These are phyloP conservation scores for Ceratotherium simum DNA, from an alignment of 2,113 vertebrate species.

Conservation along the genomic window DNA sequence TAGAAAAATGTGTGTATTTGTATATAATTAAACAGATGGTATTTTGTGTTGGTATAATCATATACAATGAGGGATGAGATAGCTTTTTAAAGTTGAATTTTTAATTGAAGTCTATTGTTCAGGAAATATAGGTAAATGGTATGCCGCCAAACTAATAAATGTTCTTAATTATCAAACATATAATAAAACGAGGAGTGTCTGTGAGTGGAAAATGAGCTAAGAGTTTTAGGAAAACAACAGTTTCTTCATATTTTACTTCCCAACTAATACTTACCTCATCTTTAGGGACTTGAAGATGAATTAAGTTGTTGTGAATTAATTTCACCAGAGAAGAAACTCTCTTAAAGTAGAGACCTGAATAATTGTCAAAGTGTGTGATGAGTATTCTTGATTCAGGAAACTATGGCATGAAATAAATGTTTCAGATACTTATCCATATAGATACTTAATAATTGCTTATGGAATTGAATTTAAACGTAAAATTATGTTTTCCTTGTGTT, in stretches of 20 bases:
- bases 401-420: not conserved
- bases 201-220: not conserved
- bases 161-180: conserved; percentile 51
- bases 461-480: conserved; percentile 38
- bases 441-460: not conserved
- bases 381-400: conserved; percentile 18
- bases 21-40: conserved; percentile 1
- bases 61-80: not conserved
- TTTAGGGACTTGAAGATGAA: conserved; percentile 4
- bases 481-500: not conserved
- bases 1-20: not conserved
- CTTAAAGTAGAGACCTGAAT: conserved; percentile 18
- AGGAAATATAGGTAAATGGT: conserved; percentile 13
- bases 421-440: not conserved
- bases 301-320: conserved; percentile 38
- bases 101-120: conserved; percentile 54
- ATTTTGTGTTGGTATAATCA: conserved; percentile 29
- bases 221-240: conserved; percentile 1
- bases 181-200: conserved; percentile 31
- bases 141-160: conserved; percentile 3
- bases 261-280: not conserved
- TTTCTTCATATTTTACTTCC: conserved; percentile 24
- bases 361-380: not conserved
- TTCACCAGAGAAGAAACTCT: conserved; percentile 20
- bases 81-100: conserved; percentile 15